Evolutionary conservation across 2,797 vertebrate genomes (phyloP), one percentile per base, ranked within the genome.

Genomic region (Acridotheres tristis): DNA sequence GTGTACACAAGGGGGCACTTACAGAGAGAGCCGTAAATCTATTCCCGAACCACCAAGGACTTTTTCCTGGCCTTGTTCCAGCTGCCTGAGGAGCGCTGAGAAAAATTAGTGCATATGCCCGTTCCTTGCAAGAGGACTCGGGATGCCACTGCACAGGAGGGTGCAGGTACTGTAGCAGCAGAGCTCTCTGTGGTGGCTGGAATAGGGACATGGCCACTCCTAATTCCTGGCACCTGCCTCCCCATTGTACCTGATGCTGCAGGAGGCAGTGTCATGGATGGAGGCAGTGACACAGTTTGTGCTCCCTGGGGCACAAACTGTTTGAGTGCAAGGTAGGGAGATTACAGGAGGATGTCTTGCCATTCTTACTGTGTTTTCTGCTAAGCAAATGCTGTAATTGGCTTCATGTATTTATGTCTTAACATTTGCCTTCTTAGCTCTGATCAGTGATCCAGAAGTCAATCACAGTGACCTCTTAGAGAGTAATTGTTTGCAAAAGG

Each of bases 1-100:
- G 68, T 71, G 88, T 38, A 85, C 95, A 94, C 94, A 93, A 96
- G 95, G 67, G 93, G 92, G 94, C 94, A 73, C 76, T 69, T 88
- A 5, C 15, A 11, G 55, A 76, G 62, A 54, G 59, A 79, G 55
- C 43, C 14, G 19, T 73, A 43, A 86, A 92, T 84, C 57, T 11
- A 0, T 65, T 81, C 71, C 76, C 27, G n/a, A 73, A 7, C 42
- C 27, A 48, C 16, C 21, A 12, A 29, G 65, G 72, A 10, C 50
- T 69, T 85, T 45, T 54, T 78, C 65, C 79, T 84, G 89, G 42
- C 72, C 65, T 40, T 16, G 10, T 62, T 85, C 86, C 91, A 72
- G 57, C 89, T 42, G 72, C 34, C 11, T 11, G 38, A 65, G 68
- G 42, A 93, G 29, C 50, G 26, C 50, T 38, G 16, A 34, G 40